Evolutionary conservation across 2,888 invertebrate species (phyloP).

Genomic region (Heliconius ethilla): DNA sequence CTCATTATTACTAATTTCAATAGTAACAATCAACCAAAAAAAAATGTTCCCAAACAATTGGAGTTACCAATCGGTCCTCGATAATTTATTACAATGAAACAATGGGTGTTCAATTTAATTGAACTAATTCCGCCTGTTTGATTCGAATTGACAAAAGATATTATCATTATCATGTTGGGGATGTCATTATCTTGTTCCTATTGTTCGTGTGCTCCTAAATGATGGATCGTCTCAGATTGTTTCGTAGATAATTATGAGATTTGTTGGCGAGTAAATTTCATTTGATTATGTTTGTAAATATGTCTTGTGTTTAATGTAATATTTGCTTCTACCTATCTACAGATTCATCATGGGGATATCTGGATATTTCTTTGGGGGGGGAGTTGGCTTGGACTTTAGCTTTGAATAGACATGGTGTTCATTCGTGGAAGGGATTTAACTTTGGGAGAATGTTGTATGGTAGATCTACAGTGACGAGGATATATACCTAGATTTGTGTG

Average conservation of each 20-base stretch:
- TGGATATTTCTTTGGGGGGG: too few relatives aligned
- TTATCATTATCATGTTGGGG: constrained; percentile 28
- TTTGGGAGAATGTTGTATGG: not conserved
- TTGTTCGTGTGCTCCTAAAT: constrained; percentile 20
- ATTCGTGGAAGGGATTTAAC: too few relatives aligned
- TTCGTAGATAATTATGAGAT: constrained; percentile 9
- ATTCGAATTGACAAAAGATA: constrained; percentile 26
- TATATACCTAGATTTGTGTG: not conserved
- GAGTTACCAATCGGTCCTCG: constrained; percentile 3
- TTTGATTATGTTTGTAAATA: constrained; percentile 8
- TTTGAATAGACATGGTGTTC: too few relatives aligned
- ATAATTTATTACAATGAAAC: constrained; percentile 26
- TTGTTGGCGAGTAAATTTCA: constrained; percentile 7
- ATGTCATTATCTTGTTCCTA: constrained; percentile 25
- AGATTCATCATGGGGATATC: too few relatives aligned
- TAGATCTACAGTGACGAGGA: not conserved
- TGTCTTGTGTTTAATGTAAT: not conserved
- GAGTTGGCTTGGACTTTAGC: too few relatives aligned
- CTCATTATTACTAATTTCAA: not conserved
- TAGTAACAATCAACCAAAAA: not conserved
- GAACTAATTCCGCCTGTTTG: constrained; percentile 22
- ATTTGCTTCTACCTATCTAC: not conserved
- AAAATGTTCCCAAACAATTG: not conserved
- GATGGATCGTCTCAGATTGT: constrained; percentile 16
- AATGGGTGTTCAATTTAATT: constrained; percentile 20